Conservation (phyloP, 2,113 vertebrate species). For the Edolisoma coerulescens region DNA sequence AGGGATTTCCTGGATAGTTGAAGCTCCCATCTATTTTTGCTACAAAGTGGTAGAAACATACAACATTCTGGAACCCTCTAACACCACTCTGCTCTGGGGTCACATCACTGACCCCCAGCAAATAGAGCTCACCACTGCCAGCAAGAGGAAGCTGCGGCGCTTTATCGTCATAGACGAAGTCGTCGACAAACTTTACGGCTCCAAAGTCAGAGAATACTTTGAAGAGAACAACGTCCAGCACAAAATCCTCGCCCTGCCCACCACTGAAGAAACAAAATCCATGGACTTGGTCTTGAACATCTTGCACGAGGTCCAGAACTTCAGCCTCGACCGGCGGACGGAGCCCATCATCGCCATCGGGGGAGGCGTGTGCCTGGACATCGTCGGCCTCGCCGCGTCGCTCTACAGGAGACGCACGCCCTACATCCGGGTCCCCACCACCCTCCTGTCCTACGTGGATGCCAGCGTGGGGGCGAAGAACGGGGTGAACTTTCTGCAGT, state of each 20-base stretch:
- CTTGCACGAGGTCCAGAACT: conserved; percentile 78
- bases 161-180: conserved; percentile 79
- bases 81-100: conserved; percentile 76
- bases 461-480: conserved; percentile 82
- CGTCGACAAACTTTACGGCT: conserved; percentile 74
- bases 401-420: conserved; percentile 80
- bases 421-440: conserved; percentile 82
- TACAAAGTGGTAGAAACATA: conserved; percentile 77
- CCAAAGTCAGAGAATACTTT: conserved; percentile 70
- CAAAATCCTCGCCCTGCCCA: conserved; percentile 76
- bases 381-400: conserved; percentile 76
- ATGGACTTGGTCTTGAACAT: conserved; percentile 78
- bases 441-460: conserved; percentile 80
- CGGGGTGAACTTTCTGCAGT: conserved; percentile 82
- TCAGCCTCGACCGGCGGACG: conserved; percentile 74
- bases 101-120: conserved; percentile 72
- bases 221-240: conserved; percentile 69
- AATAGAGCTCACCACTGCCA: conserved; percentile 29
- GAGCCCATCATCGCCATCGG: conserved; percentile 83
- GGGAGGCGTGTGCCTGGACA: conserved; percentile 81
- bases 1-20: conserved; percentile 75
- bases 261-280: conserved; percentile 82
- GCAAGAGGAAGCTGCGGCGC: conserved; percentile 69
- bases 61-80: conserved; percentile 73
- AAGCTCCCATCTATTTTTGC: conserved; percentile 78